Base-by-base conservation (phyloP, 2,888 invertebrate genomes). In the Parapristionchus giblindavisi region DNA sequence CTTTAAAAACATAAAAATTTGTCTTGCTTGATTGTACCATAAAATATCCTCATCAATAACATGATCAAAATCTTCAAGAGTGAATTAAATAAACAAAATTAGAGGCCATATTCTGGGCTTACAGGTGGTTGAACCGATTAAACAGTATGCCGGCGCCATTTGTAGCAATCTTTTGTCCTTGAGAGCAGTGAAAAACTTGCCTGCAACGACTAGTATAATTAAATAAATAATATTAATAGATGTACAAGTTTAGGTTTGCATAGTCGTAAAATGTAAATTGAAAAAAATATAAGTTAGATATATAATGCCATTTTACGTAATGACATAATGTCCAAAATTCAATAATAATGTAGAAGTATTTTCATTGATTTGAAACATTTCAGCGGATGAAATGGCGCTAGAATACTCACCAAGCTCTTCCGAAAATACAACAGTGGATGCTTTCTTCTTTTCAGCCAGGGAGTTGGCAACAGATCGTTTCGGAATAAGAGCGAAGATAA, bases 401-500 rank as follows among this genome's bases (percentile, higher is more conserved):
- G n/a, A 32, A 21, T 1, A 17, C 63, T 40, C 0, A 66, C 68
- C 32, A n/a, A 70, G 11, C 38, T 70, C 52, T 27, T 70, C 68
- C n/a, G 14, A 6, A 27, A 70, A 70, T 36, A 52, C 68, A 14
- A 70, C n/a, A n/a, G n/a, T n/a, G n/a, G n/a, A n/a, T n/a, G n/a
- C n/a, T n/a, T n/a, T n/a, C n/a, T 38, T 54, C n/a, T 43, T 27
- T 40, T 72, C 58, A 8, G 60, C 72, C 17, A 77, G 54, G 17
- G 75, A 63, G 34, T 77, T 66, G 5, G n/a, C n/a, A n/a, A 77
- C 77, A 21, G 63, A 40, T 29, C 48, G 54, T 1, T 51, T 14
- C 21, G 77, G 77, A 3, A 77, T 32, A 27, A 52, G 40, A n/a
- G 73, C 66, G 54, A 75, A 77, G 51, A 75, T 60, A 32, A 77